Base-by-base conservation (phyloP, 2,888 invertebrate species). In the Augiades crinisus region DNA sequence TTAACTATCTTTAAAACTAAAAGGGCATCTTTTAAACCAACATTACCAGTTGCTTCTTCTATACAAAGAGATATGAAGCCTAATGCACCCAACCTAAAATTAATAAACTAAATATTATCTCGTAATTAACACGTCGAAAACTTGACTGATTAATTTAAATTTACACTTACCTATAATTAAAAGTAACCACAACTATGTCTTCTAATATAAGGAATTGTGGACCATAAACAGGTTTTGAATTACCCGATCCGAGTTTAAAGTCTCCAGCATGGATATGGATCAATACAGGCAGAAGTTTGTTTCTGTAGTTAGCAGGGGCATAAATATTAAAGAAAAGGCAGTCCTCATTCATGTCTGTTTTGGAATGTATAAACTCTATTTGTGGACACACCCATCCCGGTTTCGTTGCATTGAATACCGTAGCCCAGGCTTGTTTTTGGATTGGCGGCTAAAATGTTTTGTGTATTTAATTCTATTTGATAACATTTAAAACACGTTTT, bases 101-200 rank as follows among this genome's bases (percentile, higher is more conserved):
- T n/a, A n/a, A n/a, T n/a, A n/a, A n/a, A n/a, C n/a, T n/a, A n/a
- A n/a, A n/a, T n/a, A n/a, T n/a, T n/a, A n/a, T n/a, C n/a, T n/a
- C n/a, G n/a, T n/a, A n/a, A n/a, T n/a, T n/a, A n/a, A n/a, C n/a
- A n/a, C n/a, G n/a, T n/a, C n/a, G n/a, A n/a, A n/a, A n/a, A n/a
- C n/a, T n/a, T n/a, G n/a, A n/a, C n/a, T n/a, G n/a, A n/a, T n/a
- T n/a, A n/a, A n/a, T n/a, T n/a, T n/a, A n/a, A n/a, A n/a, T n/a
- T n/a, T n/a, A n/a, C n/a, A 24, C 3, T 41, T 41, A 70, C 70
- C 69, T 69, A 57, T 72, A 79, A 53, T 80, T 81, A 12, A 81
- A 52, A 0, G 78, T 71, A 1, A 79, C 74, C 5, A 72, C 61
- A 33, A 83, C 67, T 5, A 82, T 55, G 17, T 69, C 64, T 16